Conservation (phyloP, 1,140 invertebrate species). For the Eurytemora carolleeae region DNA sequence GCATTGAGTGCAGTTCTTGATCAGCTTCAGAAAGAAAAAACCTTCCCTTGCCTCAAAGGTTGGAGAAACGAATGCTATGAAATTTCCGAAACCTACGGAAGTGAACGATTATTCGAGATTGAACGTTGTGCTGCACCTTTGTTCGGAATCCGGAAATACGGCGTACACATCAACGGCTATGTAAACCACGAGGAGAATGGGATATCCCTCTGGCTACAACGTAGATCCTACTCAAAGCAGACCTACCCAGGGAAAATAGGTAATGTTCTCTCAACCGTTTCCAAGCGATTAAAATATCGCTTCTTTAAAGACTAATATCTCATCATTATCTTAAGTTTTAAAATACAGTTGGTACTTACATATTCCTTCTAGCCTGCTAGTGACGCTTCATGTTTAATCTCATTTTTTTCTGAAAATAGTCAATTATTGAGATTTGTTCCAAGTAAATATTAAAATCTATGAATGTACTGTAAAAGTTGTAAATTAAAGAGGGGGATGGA, state of each 20-base stretch:
- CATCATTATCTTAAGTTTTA: no score
- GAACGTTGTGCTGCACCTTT: constrained; percentile 70
- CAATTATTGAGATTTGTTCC: no score
- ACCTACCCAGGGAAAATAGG: constrained; percentile 89
- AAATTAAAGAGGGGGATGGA: no score
- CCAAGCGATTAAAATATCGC: neutral
- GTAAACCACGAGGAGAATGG: constrained; percentile 58
- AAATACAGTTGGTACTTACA: no score
- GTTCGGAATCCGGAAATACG: constrained; percentile 44
- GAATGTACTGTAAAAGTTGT: no score
- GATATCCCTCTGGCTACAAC: constrained; percentile 77
- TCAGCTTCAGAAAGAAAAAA: constrained; percentile 41
- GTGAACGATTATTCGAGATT: constrained; percentile 58
- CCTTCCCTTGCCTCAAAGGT: constrained; percentile 49
- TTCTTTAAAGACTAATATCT: no score
- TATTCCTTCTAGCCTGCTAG: no score
- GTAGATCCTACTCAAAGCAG: constrained; percentile 66
- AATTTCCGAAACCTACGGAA: constrained; percentile 47
- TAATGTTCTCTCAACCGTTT: constrained; percentile 47
- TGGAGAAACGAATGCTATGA: constrained; percentile 85
- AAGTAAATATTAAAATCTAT: no score
- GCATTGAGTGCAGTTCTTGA: constrained; percentile 36
- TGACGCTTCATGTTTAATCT: no score
- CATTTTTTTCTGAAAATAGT: no score
- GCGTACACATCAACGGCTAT: constrained; percentile 83